Base-by-base conservation (phyloP, 2,888 invertebrate genomes). In the Melieria crassipennis region DNA sequence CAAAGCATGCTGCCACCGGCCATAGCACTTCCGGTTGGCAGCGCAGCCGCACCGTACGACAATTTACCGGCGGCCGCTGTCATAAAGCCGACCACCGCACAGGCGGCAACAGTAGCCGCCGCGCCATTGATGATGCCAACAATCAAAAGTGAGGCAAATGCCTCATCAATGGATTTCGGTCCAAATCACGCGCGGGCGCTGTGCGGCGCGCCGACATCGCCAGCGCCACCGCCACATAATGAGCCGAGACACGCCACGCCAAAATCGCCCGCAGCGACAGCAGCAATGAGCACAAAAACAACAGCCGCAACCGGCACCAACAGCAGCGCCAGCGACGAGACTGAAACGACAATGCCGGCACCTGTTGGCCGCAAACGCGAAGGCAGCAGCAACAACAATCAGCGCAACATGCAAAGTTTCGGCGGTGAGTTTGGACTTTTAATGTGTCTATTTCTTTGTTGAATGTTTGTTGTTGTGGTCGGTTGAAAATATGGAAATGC, bases 141-240 rank as follows among this genome's bases (percentile, higher is more conserved):
- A 70, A 55, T 63, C 62, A 55, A 69, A 56, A 56, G 48, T 55
- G 63, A 69, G 47, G 56, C 52, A 30, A 62, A 61, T 48, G 56
- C 62, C 63, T 69, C 66, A 69, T 61, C 69, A 69, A 60, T 71
- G 71, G 65, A 60, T 30, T 65, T 62, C n/a, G 56, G 43, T 50
- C 10, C 68, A 50, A 57, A 56, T 60, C 72, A 57, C 62, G 66
- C 61, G 9, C 9, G 16, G 4, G 10, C 4, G n/a, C 30, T 57
- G n/a, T 30, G 16, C 45, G 55, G 73, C 76, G 66, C 75, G 78
- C 77, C 77, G 77, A 79, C 79, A 80, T 81, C 83, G 81, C 80
- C 82, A 80, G 82, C 79, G 70, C 80, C 78, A 77, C 79, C 79
- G 77, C 77, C 79, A 78, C 78, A 79, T 80, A 82, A 80, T 78